Percentiles rank a stretch among this genome's conserved stretches.
Conservation (phyloP, 2,888 invertebrate species). For the Tupiocoris notatus region DNA sequence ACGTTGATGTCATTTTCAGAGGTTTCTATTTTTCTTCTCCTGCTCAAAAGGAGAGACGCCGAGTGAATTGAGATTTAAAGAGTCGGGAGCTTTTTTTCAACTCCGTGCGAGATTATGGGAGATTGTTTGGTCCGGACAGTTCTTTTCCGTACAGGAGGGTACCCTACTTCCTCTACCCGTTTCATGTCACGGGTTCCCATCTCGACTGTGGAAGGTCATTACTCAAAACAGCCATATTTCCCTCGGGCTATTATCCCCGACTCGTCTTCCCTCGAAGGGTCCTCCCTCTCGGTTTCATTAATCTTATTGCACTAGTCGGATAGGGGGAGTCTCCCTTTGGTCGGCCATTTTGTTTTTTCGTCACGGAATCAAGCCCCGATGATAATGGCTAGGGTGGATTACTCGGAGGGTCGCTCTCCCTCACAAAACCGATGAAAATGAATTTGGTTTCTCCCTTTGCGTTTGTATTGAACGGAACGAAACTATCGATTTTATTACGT, state of each 20-base stretch:
- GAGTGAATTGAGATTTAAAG: not conserved
- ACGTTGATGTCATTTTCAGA: slow-evolving; percentile 6
- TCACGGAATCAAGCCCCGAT: not conserved
- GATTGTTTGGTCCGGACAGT: slow-evolving; percentile 19
- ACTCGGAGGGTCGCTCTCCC: not conserved
- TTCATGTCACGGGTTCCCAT: too few species aligned
- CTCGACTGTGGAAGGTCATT: slow-evolving; percentile 42
- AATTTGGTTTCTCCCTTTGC: not conserved
- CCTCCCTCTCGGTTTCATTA: slow-evolving; percentile 28
- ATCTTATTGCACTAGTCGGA: slow-evolving; percentile 32
- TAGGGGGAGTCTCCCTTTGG: not conserved
- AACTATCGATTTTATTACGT: slow-evolving; percentile 23
- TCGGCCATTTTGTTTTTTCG: slow-evolving; percentile 38
- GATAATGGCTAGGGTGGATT: not conserved
- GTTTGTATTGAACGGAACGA: slow-evolving; percentile 17
- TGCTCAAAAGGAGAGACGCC: not conserved
- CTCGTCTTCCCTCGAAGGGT: slow-evolving; percentile 3
- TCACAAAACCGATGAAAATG: not conserved
- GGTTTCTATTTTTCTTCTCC: not conserved
- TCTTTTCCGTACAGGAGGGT: not conserved
- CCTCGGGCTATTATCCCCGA: slow-evolving; percentile 36
- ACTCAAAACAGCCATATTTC: slow-evolving; percentile 47
- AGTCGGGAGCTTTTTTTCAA: not conserved
- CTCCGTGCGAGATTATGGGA: not conserved
- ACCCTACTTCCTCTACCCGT: too few species aligned